Evolutionary conservation across 2,113 vertebrate genomes (phyloP).

Genomic region (Corapipo altera): DNA sequence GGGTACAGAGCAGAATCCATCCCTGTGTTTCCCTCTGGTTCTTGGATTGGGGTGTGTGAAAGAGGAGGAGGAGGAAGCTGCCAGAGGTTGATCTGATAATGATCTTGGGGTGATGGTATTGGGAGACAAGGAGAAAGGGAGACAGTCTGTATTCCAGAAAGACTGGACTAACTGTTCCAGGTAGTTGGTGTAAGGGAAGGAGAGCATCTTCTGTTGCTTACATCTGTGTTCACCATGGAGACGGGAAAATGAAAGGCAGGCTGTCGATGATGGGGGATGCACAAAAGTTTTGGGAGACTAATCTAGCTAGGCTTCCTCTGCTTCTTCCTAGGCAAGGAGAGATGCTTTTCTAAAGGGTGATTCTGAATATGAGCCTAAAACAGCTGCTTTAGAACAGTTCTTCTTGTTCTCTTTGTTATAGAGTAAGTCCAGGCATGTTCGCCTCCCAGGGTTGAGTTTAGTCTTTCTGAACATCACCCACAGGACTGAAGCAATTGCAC

Average conservation of each 20-base stretch:
- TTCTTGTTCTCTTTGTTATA: not conserved
- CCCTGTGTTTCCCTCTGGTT: not conserved
- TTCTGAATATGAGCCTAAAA: not conserved
- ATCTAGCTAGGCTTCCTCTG: not conserved
- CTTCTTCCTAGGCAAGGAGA: not conserved
- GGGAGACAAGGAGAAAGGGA: not conserved
- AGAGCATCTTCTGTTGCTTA: not conserved
- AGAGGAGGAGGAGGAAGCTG: not conserved
- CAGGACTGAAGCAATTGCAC: not conserved
- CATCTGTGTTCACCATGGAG: not conserved
- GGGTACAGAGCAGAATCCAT: not conserved
- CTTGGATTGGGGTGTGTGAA: not conserved
- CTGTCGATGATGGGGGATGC: fast-evolving
- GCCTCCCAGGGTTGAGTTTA: not conserved
- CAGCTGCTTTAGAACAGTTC: not conserved
- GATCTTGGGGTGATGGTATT: not conserved
- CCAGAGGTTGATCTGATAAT: not conserved
- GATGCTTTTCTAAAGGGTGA: not conserved
- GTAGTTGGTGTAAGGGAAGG: not conserved
- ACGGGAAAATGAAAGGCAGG: not conserved
- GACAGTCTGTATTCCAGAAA: not conserved
- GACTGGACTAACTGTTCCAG: not conserved
- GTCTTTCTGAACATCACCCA: not conserved
- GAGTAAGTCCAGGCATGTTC: not conserved
- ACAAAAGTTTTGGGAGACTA: not conserved